phyloP scores from a whole-genome alignment of 2,888 invertebrate genomes.

The Drosophila recens region DNA sequence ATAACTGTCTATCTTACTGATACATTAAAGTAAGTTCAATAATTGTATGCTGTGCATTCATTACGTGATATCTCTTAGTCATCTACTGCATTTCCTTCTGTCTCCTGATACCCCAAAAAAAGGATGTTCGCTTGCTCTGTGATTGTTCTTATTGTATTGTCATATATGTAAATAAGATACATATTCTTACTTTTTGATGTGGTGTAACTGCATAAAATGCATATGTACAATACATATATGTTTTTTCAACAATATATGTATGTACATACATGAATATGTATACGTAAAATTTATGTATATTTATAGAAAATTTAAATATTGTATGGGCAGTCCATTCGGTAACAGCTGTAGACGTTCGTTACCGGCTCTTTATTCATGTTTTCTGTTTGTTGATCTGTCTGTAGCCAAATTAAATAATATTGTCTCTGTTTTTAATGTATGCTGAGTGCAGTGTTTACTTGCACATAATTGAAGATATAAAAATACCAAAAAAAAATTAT shows the following conservation, averaged over 20 bases:
- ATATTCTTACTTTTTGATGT: conserved; percentile 26
- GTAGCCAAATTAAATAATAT: conserved; percentile 57
- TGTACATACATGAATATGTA: conserved; percentile 1
- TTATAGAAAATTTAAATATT: conserved; percentile 51
- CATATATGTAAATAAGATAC: conserved; percentile 79
- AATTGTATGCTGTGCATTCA: neutral
- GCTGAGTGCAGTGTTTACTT: neutral
- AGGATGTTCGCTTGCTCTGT: neutral
- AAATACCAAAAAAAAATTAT: neutral
- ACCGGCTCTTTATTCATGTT: neutral
- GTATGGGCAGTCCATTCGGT: conserved; percentile 20
- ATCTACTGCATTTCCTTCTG: neutral
- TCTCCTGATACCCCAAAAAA: neutral
- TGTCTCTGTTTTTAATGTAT: conserved; percentile 24
- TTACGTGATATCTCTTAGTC: neutral
- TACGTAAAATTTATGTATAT: neutral
- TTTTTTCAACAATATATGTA: neutral
- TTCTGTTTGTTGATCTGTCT: conserved; percentile 31
- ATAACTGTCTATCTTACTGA: neutral
- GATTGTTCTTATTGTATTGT: conserved; percentile 54
- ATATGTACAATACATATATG: conserved; percentile 16
- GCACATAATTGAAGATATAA: neutral
- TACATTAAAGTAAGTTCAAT: neutral
- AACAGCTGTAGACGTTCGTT: conserved; percentile 46
- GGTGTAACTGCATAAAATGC: conserved; percentile 54